Evolutionary conservation across 2,113 vertebrate genomes (phyloP).

Genomic region (Corythornis madagascariensis): DNA sequence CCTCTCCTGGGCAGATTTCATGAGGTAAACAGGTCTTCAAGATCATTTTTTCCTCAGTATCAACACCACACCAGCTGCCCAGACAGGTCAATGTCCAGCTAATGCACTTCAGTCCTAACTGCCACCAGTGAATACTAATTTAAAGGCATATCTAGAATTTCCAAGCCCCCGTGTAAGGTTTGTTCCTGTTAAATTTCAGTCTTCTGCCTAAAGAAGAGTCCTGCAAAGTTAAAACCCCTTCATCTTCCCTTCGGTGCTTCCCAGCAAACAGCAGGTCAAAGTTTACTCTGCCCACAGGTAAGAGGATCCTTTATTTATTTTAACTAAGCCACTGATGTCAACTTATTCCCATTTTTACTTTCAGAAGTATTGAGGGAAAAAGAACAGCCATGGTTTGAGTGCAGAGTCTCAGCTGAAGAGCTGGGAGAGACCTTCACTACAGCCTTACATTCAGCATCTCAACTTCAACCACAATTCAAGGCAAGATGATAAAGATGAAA

Average conservation of each 20-base stretch:
- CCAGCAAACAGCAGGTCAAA: not conserved
- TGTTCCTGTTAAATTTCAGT: fast-evolving
- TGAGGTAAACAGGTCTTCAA: not conserved
- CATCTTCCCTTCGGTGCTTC: fast-evolving
- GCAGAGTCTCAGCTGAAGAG: not conserved
- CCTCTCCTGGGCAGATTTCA: not conserved
- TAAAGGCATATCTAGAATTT: not conserved
- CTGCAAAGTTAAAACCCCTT: not conserved
- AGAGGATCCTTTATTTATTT: not conserved
- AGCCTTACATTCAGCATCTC: not conserved
- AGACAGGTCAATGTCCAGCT: not conserved
- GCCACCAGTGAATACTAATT: not conserved
- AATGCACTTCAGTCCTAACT: not conserved
- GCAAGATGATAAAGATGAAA: not conserved
- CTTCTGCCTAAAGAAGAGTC: too few relatives aligned
- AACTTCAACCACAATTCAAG: not conserved
- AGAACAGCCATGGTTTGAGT: not conserved
- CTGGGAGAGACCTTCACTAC: not conserved
- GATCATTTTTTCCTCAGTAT: not conserved
- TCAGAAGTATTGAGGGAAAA: not conserved
- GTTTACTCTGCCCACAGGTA: not conserved
- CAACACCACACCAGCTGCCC: fast-evolving
- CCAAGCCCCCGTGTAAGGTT: not conserved
- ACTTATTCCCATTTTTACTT: not conserved
- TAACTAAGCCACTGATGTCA: not conserved